Conservation (phyloP, 2,888 invertebrate genomes). For the Digitonthophagus gazella region DNA sequence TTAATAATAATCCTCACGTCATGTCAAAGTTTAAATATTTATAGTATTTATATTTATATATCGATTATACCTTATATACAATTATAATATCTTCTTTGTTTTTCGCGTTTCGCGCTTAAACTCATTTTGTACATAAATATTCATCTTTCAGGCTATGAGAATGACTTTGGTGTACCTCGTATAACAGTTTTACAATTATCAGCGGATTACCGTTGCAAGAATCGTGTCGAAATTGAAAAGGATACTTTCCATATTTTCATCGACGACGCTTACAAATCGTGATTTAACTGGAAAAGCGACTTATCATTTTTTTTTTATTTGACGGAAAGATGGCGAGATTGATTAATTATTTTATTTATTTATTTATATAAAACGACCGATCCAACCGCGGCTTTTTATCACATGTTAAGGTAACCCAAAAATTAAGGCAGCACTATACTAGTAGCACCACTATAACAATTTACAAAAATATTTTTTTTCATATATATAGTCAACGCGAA, state of each 20-base stretch:
- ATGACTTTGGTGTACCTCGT: constrained; percentile 42
- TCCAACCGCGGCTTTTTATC: not conserved
- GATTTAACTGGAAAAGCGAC: not conserved
- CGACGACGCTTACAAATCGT: not conserved
- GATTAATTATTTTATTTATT: not conserved
- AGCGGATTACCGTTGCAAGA: not conserved
- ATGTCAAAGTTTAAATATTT: constrained; percentile 23
- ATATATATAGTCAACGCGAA: constrained; percentile 6
- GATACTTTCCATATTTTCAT: not conserved
- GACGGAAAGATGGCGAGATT: not conserved
- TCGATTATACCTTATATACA: constrained; percentile 23
- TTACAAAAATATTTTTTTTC: constrained; percentile 15
- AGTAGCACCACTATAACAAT: constrained; percentile 13
- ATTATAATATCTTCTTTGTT: constrained; percentile 19
- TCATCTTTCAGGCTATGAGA: constrained; percentile 37
- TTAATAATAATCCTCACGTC: constrained; percentile 23
- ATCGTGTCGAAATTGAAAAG: not conserved
- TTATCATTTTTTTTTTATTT: not conserved
- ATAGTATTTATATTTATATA: constrained; percentile 25
- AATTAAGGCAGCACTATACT: constrained; percentile 2
- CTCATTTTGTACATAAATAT: constrained; percentile 42
- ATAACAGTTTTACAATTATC: constrained; percentile 27
- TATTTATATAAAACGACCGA: not conserved
- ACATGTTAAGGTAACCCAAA: constrained; percentile 7
- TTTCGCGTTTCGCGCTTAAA: constrained; percentile 21